phyloP scores from a whole-genome alignment of 2,797 vertebrate species.

The Anabacerthia variegaticeps region DNA sequence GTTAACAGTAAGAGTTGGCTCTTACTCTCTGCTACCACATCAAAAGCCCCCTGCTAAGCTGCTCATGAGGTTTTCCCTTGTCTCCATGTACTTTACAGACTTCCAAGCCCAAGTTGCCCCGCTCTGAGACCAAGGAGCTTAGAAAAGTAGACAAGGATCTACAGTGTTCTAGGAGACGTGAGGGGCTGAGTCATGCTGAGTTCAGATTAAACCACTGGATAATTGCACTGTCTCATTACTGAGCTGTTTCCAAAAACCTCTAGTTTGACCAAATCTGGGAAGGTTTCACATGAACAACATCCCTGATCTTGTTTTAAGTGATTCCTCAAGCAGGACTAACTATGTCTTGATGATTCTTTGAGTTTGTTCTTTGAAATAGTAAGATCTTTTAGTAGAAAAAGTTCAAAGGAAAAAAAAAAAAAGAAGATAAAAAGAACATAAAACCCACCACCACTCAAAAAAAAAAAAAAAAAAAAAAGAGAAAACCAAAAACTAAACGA shows the following conservation, averaged over 20 bases:
- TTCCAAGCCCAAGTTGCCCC: not conserved
- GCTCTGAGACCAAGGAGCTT: not conserved
- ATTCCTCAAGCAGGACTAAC: constrained; percentile 24
- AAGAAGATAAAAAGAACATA: no score
- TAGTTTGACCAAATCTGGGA: not conserved
- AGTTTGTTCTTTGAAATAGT: not conserved
- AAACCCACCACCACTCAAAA: rapidly evolving
- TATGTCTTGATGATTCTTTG: not conserved
- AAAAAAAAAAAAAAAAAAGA: not conserved
- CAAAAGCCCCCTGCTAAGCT: not conserved
- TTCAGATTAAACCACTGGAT: not conserved
- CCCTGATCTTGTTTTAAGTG: not conserved
- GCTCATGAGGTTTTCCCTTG: not conserved
- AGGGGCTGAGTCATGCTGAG: constrained; percentile 8
- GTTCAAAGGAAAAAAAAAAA: not conserved
- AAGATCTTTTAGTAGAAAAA: not conserved
- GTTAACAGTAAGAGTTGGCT: not conserved
- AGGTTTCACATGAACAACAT: not conserved
- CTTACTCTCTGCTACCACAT: not conserved
- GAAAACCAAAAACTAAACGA: not conserved
- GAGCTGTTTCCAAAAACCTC: not conserved
- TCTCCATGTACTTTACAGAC: not conserved
- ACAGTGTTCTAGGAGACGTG: not conserved
- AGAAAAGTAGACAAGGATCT: constrained; percentile 23
- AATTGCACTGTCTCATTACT: not conserved